Percentiles rank a stretch among this genome's conserved stretches.
Evolutionary conservation across 2,113 vertebrate species (phyloP).

Genomic region (Chauna torquata): DNA sequence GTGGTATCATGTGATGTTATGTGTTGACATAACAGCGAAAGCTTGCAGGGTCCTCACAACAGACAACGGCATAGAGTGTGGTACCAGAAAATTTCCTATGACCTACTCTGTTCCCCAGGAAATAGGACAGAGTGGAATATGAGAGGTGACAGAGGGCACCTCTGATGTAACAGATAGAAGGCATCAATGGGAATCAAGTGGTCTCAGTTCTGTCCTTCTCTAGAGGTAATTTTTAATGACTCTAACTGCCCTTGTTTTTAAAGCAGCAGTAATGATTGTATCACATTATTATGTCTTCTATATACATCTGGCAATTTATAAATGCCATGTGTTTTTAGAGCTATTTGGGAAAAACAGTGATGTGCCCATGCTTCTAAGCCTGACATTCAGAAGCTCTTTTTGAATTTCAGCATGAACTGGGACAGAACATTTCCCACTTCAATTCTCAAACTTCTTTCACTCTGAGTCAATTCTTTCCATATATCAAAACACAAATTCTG

Average conservation of each 20-base stretch:
- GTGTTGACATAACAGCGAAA: background rate
- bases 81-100: background rate
- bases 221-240: background rate
- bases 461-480: background rate
- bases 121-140: background rate
- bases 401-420: background rate
- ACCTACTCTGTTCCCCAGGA: background rate
- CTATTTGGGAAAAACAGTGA: background rate
- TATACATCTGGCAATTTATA: background rate
- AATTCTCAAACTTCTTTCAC: background rate
- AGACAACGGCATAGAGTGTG: rapidly evolving
- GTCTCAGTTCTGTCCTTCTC: background rate
- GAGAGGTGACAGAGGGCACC: too few relatives aligned
- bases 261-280: background rate
- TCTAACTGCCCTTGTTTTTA: background rate
- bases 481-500: background rate
- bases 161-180: background rate
- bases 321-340: background rate
- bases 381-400: background rate
- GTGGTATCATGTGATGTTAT: too few relatives aligned
- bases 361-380: background rate
- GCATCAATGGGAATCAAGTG: background rate
- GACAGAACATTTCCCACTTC: background rate
- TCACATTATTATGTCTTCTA: background rate
- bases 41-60: background rate